Evolutionary conservation across 2,797 vertebrate species (phyloP), one percentile per base, ranked within the genome.

Genomic region (Danio choprae): DNA sequence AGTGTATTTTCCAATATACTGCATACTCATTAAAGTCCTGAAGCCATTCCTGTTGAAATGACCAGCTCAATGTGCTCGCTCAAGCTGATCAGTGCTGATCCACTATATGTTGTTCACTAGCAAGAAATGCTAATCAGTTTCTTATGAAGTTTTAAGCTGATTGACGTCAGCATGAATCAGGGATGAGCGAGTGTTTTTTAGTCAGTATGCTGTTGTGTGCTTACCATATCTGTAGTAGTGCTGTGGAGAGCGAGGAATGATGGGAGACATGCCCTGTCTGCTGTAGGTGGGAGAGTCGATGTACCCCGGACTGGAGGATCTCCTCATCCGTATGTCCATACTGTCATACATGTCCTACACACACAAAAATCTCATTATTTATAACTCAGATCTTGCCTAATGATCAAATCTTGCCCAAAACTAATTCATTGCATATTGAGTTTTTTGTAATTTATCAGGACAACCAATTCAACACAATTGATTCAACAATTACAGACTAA

Each of bases 221-320:
- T 96, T 94, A 99, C 98, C 97, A 41, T 96, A 96, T 88, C 94
- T 93, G 89, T 97, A 97, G 89, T 94, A 97, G 84, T 96, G 96
- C 86, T 97, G 95, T 0, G 98, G 96, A 6, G 97, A 98, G 70
- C 92, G 94, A 5, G 95, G 93, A 84, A 95, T 91, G 81, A 95
- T 92, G 81, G 95, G 94, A 56, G 95, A 95, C 91, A 96, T 93
- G 90, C 96, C 95, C 36, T 96, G 96, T 60, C 94, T 95, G 86
- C 95, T 95, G 90, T 96, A 96, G 50, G 94, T 92, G 62, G 97
- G 97, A 18, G 97, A 98, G 88, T 97, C 96, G 0, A 97, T 96
- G 93, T 96, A 97, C 51, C 95, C 95, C 0, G 97, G 97, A 90
- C 96, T 97, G 87, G 96, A 97, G 67, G 96, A 96, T 78, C 95